phyloP scores from a whole-genome alignment of 2,113 vertebrate species.

The Myocastor coypus region DNA sequence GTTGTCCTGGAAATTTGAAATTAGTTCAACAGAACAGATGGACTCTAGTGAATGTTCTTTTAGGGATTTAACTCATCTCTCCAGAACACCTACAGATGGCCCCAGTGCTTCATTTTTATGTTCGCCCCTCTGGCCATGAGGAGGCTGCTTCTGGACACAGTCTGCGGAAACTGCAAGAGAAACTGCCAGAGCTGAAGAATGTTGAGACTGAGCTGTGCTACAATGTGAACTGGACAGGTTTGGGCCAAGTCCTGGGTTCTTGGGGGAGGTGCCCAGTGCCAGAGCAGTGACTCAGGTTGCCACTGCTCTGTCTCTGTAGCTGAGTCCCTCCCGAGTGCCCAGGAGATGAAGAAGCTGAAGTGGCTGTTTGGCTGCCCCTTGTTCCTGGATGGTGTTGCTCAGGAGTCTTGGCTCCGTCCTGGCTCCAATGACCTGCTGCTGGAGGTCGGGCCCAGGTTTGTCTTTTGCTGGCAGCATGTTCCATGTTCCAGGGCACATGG shows the following conservation, averaged over 20 bases:
- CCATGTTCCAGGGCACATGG: background rate
- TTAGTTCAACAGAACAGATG: background rate
- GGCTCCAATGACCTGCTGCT: slow-evolving; percentile 87
- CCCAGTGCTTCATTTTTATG: slow-evolving; percentile 88
- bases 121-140: slow-evolving; percentile 84
- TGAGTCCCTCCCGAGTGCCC: slow-evolving; percentile 75
- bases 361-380: slow-evolving; percentile 92
- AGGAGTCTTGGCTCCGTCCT: slow-evolving; percentile 85
- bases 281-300: background rate
- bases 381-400: slow-evolving; percentile 84
- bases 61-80: background rate
- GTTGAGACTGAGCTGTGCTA: slow-evolving; percentile 91
- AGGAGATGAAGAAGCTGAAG: slow-evolving; percentile 87
- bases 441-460: slow-evolving; percentile 93
- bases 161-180: slow-evolving; percentile 82
- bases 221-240: slow-evolving; percentile 93
- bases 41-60: slow-evolving; percentile 8
- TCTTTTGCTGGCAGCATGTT: background rate
- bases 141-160: slow-evolving; percentile 78
- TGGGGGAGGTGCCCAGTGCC: background rate
- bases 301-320: slow-evolving; percentile 78
- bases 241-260: background rate
- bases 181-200: slow-evolving; percentile 81
- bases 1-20: slow-evolving; percentile 4
- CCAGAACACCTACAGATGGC: slow-evolving; percentile 48